Conservation (phyloP, 2,888 invertebrate species). For the Gnatocerus cornutus region DNA sequence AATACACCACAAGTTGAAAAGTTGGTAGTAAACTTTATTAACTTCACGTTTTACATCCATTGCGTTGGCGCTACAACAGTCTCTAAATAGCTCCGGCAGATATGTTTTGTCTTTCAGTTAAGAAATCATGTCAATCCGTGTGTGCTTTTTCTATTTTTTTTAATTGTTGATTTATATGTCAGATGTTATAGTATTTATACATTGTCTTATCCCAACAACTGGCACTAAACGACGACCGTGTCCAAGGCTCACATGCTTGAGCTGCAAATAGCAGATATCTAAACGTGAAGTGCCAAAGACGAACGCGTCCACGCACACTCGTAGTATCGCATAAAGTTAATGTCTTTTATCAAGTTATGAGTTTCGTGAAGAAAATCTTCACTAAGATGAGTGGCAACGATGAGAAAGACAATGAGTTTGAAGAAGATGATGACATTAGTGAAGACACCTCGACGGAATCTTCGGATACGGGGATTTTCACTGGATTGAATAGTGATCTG, state of each 20-base stretch:
- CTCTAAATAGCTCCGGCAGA: slow-evolving; percentile 22
- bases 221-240: slow-evolving; percentile 53
- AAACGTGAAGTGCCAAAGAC: slow-evolving; percentile 59
- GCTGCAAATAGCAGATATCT: slow-evolving; percentile 64
- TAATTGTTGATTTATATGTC: slow-evolving; percentile 50
- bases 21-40: slow-evolving; percentile 25
- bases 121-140: slow-evolving; percentile 33
- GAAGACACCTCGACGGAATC: slow-evolving; percentile 64
- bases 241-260: slow-evolving; percentile 63
- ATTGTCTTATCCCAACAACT: slow-evolving; percentile 46
- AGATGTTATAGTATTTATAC: slow-evolving; percentile 53
- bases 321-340: slow-evolving; percentile 25
- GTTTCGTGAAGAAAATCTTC: slow-evolving; percentile 69
- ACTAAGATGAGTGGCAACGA: slow-evolving; percentile 63
- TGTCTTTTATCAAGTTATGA: slow-evolving; percentile 59
- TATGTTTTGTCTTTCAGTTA: slow-evolving; percentile 31
- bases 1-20: slow-evolving; percentile 2
- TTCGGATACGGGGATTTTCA: slow-evolving; percentile 68
- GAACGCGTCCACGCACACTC: slow-evolving; percentile 44
- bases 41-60: slow-evolving; percentile 22
- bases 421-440: slow-evolving; percentile 63
- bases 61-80: slow-evolving; percentile 15
- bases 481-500: slow-evolving; percentile 65
- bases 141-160: slow-evolving; percentile 15
- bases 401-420: slow-evolving; percentile 60